phyloP scores from a whole-genome alignment of 2,113 vertebrate genomes.

The Phainopepla nitens region DNA sequence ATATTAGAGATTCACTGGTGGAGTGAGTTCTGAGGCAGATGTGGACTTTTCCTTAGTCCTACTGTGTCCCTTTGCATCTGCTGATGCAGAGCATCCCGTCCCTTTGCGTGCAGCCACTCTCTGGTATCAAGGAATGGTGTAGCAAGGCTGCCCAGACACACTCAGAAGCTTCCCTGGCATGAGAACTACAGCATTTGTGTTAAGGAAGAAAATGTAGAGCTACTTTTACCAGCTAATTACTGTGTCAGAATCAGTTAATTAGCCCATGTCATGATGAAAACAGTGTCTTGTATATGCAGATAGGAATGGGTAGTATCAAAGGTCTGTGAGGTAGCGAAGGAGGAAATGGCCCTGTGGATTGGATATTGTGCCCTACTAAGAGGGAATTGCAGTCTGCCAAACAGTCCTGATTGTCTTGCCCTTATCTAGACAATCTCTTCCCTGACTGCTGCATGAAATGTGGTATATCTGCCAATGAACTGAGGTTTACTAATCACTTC shows the following conservation, averaged over 20 bases:
- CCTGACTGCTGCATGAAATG: neutral
- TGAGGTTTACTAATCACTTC: neutral
- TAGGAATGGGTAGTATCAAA: neutral
- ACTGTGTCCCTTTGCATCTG: neutral
- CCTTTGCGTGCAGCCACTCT: neutral
- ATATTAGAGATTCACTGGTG: neutral
- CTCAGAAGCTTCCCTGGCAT: neutral
- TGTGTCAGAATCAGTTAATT: neutral
- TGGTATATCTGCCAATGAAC: neutral
- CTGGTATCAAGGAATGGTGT: rapidly evolving
- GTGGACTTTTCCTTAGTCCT: neutral
- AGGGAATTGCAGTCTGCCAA: neutral
- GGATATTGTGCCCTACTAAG: neutral
- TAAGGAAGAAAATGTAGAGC: neutral
- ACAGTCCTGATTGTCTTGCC: neutral
- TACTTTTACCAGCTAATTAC: neutral
- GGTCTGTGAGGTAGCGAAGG: neutral
- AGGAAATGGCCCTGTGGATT: neutral
- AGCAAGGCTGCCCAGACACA: neutral
- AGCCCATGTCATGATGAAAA: neutral
- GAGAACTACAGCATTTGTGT: neutral
- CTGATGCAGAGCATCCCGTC: neutral
- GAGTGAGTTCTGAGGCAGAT: neutral
- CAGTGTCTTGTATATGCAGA: neutral
- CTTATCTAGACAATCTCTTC: neutral